Evolutionary conservation across 2,888 invertebrate species (phyloP).

Genomic region (Chloroclysta siterata): DNA sequence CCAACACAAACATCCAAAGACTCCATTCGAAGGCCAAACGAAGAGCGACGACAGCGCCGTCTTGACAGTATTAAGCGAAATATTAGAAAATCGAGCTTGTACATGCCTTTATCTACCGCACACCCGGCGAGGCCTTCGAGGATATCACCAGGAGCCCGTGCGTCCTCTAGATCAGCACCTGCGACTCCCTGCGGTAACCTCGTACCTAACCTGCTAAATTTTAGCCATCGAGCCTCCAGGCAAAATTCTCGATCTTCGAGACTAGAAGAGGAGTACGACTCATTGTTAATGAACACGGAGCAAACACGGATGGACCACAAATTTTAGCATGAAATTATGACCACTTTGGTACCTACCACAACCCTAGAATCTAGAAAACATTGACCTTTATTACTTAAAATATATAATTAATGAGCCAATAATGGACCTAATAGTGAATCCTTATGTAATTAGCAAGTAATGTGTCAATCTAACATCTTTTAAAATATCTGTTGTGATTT

Average conservation of each 20-base stretch:
- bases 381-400: conserved; percentile 1
- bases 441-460: conserved; percentile 33
- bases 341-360: conserved; percentile 2
- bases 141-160: conserved; percentile 80
- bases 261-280: conserved; percentile 86
- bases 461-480: conserved; percentile 49
- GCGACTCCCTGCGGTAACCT: conserved; percentile 91
- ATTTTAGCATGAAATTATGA: conserved; percentile 56
- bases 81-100: conserved; percentile 87
- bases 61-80: conserved; percentile 63
- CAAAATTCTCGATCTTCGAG: conserved; percentile 77
- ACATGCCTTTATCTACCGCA: conserved; percentile 86
- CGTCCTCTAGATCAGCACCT: conserved; percentile 91
- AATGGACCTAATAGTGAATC: conserved; percentile 35
- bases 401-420: neutral
- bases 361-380: conserved; percentile 6
- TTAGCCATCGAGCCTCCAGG: conserved; percentile 83
- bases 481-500: conserved; percentile 69
- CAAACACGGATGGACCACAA: conserved; percentile 67
- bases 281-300: conserved; percentile 82
- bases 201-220: conserved; percentile 87
- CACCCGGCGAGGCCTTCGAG: conserved; percentile 65
- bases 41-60: conserved; percentile 83
- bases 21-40: conserved; percentile 86
- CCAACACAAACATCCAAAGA: conserved; percentile 91